These are phyloP conservation scores for Harlomillsia oculata DNA, from an alignment of 1,140 invertebrate species.

Conservation along the genomic window DNA sequence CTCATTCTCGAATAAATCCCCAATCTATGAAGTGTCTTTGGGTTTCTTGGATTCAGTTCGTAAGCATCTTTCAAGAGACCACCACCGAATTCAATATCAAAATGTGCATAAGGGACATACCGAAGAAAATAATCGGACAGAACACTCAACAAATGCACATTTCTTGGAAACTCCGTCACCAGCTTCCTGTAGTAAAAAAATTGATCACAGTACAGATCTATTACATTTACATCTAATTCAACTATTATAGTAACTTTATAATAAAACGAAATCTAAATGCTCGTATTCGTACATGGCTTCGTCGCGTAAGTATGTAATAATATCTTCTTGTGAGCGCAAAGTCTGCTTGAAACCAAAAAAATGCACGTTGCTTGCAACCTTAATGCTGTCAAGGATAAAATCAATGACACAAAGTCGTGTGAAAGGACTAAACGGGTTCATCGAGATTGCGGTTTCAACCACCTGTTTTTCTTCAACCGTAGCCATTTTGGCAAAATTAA, in stretches of 20 bases:
- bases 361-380: conserved; percentile 5
- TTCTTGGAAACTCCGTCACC: conserved; percentile 9
- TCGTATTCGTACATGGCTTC: too few relatives aligned
- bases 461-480: conserved; percentile 13
- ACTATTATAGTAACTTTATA: background rate
- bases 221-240: background rate
- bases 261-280: background rate
- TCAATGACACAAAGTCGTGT: conserved; percentile 16
- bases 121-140: conserved; percentile 26
- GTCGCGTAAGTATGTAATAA: conserved; percentile 4
- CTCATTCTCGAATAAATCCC: conserved; percentile 28
- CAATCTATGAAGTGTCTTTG: conserved; percentile 22
- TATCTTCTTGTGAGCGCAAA: conserved; percentile 5
- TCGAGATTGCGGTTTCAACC: background rate
- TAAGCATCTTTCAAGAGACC: conserved; percentile 7
- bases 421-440: conserved; percentile 14
- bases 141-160: conserved; percentile 6
- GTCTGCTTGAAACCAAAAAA: background rate
- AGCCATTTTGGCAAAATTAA: background rate
- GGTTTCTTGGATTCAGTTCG: conserved; percentile 21
- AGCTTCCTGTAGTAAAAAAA: conserved; percentile 14
- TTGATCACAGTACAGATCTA: too few relatives aligned
- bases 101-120: conserved; percentile 15
- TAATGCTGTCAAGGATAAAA: conserved; percentile 16
- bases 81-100: conserved; percentile 16